These are phyloP conservation scores for Pygoscelis adeliae DNA, from an alignment of 2,113 vertebrate species.

Conservation along the genomic window DNA sequence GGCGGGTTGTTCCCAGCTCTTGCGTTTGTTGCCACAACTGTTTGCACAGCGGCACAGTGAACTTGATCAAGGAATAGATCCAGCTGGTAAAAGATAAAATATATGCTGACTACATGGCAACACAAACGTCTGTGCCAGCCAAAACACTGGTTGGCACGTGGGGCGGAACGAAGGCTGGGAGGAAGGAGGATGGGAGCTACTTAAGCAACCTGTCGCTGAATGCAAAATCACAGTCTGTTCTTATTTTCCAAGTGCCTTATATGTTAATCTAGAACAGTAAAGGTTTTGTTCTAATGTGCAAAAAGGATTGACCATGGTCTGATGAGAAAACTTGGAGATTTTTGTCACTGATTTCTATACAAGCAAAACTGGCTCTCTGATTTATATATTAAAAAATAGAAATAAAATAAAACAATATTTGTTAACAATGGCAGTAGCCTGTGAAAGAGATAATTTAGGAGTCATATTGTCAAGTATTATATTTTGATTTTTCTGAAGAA, in stretches of 20 bases:
- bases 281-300: neutral
- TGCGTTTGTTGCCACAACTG: neutral
- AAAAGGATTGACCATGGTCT: neutral
- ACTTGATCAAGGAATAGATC: constrained; percentile 2
- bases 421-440: neutral
- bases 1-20: neutral
- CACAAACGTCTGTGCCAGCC: neutral
- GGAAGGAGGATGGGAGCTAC: neutral
- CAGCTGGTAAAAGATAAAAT: constrained; percentile 56
- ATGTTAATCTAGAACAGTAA: neutral
- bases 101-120: constrained; percentile 30
- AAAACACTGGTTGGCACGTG: constrained; percentile 16
- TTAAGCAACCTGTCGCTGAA: neutral
- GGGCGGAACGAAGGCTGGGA: neutral
- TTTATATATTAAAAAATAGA: neutral
- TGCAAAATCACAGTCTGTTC: neutral
- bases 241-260: neutral
- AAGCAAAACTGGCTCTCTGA: neutral
- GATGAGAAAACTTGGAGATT: neutral
- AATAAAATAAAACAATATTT: neutral
- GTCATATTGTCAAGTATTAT: neutral
- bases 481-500: neutral
- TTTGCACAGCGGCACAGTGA: constrained; percentile 6
- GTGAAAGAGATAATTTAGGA: neutral
- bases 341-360: neutral